Conservation (phyloP, 2,113 vertebrate species). For the Cebidichthys violaceus region DNA sequence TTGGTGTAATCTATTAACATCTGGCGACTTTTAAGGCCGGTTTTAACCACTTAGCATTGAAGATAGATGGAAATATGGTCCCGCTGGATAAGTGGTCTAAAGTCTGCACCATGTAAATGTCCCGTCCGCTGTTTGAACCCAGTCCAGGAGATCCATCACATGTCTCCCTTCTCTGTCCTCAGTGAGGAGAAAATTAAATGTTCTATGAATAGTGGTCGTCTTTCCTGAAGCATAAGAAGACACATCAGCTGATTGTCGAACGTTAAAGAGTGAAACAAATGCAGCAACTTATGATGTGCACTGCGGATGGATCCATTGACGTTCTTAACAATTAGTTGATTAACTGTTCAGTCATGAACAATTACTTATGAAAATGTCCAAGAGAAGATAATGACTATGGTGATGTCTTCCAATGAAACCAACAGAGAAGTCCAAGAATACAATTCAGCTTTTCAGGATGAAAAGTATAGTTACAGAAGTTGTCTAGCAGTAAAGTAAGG, state of each 20-base stretch:
- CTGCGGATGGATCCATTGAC: not conserved
- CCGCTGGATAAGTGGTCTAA: not conserved
- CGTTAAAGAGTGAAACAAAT: not conserved
- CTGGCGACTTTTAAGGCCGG: not conserved
- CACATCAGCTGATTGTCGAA: not conserved
- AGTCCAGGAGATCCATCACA: not conserved
- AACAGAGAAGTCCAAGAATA: not conserved
- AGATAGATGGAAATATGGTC: too few species aligned
- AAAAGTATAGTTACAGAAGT: not conserved
- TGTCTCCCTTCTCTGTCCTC: not conserved
- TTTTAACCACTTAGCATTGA: not conserved
- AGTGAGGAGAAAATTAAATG: not conserved
- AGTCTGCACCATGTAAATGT: not conserved
- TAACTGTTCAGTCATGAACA: not conserved
- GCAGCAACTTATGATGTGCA: not conserved
- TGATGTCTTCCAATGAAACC: not conserved
- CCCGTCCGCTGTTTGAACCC: not conserved
- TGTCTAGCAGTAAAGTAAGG: not conserved
- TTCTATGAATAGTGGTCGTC: not conserved
- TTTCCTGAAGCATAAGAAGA: not conserved
- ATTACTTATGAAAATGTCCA: not conserved
- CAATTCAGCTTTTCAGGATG: not conserved
- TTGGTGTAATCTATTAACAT: not conserved
- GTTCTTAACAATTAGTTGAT: not conserved
- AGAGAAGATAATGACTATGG: too few species aligned